Conservation (phyloP, 2,888 invertebrate species). For the Pristionchus exspectatus region DNA sequence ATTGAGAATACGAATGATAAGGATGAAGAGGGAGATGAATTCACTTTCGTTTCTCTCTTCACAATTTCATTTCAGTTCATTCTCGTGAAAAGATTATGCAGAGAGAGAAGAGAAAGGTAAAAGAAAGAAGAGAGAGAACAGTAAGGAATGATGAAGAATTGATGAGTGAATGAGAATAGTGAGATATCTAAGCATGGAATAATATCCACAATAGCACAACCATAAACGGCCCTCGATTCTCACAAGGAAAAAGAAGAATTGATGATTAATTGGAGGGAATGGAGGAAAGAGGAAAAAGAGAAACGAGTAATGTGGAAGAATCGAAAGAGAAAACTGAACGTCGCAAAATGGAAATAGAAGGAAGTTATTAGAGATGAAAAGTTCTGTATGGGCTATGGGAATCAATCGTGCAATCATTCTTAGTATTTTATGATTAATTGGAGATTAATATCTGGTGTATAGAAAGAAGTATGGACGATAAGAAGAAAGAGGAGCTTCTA, state of each 20-base stretch:
- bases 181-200: not conserved
- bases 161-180: not conserved
- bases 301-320: constrained; percentile 21
- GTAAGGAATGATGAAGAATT: not conserved
- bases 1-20: not conserved
- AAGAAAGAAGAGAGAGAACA: not conserved
- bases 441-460: not conserved
- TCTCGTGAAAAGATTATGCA: not conserved
- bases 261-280: constrained; percentile 32
- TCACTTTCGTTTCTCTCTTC: not conserved
- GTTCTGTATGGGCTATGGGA: not conserved
- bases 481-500: not conserved
- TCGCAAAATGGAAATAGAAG: not conserved
- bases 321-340: not conserved
- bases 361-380: not conserved
- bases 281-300: not conserved
- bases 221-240: not conserved
- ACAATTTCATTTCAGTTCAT: constrained; percentile 9
- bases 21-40: not conserved
- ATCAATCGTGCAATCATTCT: not conserved
- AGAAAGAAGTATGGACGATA: not conserved
- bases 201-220: constrained; percentile 9
- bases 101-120: not conserved
- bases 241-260: not conserved
- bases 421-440: not conserved